Evolutionary conservation across 2,113 vertebrate genomes (phyloP).

Genomic region (Donacobius atricapilla): DNA sequence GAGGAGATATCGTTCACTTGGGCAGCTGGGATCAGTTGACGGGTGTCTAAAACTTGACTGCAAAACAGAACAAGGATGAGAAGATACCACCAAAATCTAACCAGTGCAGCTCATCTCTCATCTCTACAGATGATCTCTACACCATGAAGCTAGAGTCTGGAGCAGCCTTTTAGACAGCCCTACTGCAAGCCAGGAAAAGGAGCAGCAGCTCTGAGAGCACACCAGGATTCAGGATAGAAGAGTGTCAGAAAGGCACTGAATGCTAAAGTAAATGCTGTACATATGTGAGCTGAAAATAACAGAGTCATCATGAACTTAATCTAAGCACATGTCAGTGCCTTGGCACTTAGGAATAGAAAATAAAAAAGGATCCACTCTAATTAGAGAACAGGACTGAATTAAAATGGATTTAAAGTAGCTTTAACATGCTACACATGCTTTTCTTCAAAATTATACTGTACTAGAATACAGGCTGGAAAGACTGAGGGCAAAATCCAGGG

Average conservation of each 20-base stretch:
- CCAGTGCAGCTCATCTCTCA: background rate
- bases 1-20: conserved; percentile 84
- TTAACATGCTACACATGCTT: background rate
- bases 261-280: background rate
- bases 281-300: conserved; percentile 2
- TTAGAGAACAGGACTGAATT: background rate
- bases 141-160: background rate
- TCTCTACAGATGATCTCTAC: fast-evolving
- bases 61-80: background rate
- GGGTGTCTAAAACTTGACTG: conserved; percentile 80
- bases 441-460: conserved; percentile 6
- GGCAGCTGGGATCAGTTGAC: conserved; percentile 77
- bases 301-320: background rate
- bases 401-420: conserved; percentile 13
- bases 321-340: background rate
- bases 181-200: background rate
- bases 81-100: background rate
- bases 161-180: background rate
- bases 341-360: background rate
- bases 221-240: background rate
- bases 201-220: background rate
- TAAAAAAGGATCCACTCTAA: background rate
- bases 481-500: background rate
- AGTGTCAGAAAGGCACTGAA: background rate
- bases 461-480: background rate